Conservation (phyloP, 2,113 vertebrate species). For the Solenodon paradoxus region DNA sequence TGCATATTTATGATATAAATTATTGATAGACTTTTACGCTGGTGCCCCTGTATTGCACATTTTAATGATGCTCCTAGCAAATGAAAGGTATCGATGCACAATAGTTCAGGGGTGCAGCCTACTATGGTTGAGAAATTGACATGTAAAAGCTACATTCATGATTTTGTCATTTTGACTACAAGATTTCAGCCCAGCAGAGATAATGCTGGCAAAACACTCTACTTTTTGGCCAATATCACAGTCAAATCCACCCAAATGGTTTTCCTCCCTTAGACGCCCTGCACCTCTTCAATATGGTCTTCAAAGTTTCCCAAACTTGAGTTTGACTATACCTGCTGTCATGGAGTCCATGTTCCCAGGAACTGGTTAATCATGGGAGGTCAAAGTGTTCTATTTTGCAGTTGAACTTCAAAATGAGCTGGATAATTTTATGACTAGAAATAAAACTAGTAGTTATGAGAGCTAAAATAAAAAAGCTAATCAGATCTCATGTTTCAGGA, state of each 20-base stretch:
- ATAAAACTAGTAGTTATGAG: conserved; percentile 58
- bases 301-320: not conserved
- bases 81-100: not conserved
- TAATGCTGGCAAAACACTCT: not conserved
- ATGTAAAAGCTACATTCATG: not conserved
- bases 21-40: not conserved
- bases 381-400: conserved; percentile 50
- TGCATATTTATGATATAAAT: not conserved
- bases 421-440: conserved; percentile 64
- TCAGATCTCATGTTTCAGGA: conserved; percentile 64
- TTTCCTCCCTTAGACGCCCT: not conserved
- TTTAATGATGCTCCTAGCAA: not conserved
- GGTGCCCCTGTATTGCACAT: rapidly evolving
- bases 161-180: not conserved
- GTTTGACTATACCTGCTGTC: not conserved
- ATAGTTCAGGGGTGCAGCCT: not conserved
- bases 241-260: not conserved
- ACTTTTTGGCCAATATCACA: not conserved
- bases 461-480: conserved; percentile 66
- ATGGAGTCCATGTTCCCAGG: not conserved
- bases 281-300: not conserved
- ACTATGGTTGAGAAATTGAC: not conserved
- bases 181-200: not conserved
- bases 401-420: conserved; percentile 62
- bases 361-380: conserved; percentile 23